phyloP scores from a whole-genome alignment of 2,888 invertebrate species.

The Ichneumoninae sp. region DNA sequence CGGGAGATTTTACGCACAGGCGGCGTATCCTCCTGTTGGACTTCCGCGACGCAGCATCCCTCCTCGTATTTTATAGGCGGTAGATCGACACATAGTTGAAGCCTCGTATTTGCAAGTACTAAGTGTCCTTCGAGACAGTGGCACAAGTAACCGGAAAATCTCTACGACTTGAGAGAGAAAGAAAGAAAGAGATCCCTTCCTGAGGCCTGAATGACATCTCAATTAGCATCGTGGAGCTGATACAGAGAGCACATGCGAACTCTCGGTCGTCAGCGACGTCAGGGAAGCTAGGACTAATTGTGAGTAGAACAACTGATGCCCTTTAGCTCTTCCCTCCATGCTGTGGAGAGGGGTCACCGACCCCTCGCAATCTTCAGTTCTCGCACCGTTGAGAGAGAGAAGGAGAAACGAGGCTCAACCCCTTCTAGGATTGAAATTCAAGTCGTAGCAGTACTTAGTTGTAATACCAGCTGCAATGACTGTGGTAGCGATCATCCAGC shows the following conservation, averaged over 20 bases:
- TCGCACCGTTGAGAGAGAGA: background rate
- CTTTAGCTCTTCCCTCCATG: conserved; percentile 57
- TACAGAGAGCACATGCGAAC: conserved; percentile 29
- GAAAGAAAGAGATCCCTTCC: conserved; percentile 45
- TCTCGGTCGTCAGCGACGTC: conserved; percentile 38
- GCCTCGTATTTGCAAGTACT: conserved; percentile 39
- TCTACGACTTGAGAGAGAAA: conserved; percentile 43
- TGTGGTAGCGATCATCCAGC: conserved; percentile 8
- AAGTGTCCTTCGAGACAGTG: conserved; percentile 53
- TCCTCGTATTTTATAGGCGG: background rate
- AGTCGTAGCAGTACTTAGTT: conserved; percentile 35
- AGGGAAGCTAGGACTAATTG: conserved; percentile 60
- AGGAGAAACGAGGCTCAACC: conserved; percentile 6
- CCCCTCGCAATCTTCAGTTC: conserved; percentile 48
- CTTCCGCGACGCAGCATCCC: conserved; percentile 39
- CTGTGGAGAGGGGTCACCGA: conserved; percentile 48
- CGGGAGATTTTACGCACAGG: conserved; percentile 62
- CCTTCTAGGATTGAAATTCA: conserved; percentile 54
- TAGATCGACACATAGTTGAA: conserved; percentile 48
- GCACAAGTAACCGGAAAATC: conserved; percentile 49
- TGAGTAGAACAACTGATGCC: conserved; percentile 63
- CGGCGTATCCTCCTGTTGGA: conserved; percentile 59
- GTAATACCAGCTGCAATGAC: conserved; percentile 22
- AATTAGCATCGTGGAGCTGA: conserved; percentile 54
- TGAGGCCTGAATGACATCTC: conserved; percentile 63